Evolutionary conservation across 2,888 invertebrate species (phyloP).

Genomic region (Syrphus vitripennis): DNA sequence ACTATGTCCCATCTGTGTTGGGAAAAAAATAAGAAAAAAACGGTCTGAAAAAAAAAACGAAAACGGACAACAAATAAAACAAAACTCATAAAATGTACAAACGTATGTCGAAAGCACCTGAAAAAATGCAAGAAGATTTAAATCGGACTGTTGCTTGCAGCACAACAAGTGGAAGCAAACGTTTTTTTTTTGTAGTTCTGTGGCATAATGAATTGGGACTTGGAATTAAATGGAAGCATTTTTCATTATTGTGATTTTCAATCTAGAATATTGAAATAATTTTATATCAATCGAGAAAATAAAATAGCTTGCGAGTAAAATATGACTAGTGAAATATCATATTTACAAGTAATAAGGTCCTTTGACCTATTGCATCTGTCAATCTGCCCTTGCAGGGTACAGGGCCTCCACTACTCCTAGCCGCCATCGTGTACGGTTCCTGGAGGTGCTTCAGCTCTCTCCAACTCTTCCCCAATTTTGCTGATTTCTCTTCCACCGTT

Average conservation of each 20-base stretch:
- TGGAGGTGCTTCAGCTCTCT: too few species aligned
- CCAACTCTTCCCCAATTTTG: too few species aligned
- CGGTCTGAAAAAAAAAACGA: background rate
- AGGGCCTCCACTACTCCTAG: too few species aligned
- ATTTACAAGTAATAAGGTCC: too few species aligned
- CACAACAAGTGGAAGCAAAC: conserved; percentile 65
- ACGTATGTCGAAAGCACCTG: conserved; percentile 64
- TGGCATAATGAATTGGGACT: conserved; percentile 13
- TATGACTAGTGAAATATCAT: too few species aligned
- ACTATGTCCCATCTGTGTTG: conserved; percentile 23
- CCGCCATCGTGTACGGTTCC: too few species aligned
- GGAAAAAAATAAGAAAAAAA: background rate
- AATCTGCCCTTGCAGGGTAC: too few species aligned
- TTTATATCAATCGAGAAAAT: too few species aligned
- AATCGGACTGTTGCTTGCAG: conserved; percentile 52
- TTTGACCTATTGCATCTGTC: too few species aligned
- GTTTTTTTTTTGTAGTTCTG: conserved; percentile 30
- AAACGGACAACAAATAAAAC: conserved; percentile 10
- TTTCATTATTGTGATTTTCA: background rate
- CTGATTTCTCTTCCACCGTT: too few species aligned
- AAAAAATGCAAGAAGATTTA: conserved; percentile 65
- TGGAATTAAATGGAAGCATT: conserved; percentile 15
- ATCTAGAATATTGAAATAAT: background rate
- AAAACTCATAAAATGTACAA: conserved; percentile 25
- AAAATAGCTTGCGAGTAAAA: too few species aligned